Evolutionary conservation across 2,888 invertebrate species (phyloP).

Genomic region (Diplazon laetatorius): DNA sequence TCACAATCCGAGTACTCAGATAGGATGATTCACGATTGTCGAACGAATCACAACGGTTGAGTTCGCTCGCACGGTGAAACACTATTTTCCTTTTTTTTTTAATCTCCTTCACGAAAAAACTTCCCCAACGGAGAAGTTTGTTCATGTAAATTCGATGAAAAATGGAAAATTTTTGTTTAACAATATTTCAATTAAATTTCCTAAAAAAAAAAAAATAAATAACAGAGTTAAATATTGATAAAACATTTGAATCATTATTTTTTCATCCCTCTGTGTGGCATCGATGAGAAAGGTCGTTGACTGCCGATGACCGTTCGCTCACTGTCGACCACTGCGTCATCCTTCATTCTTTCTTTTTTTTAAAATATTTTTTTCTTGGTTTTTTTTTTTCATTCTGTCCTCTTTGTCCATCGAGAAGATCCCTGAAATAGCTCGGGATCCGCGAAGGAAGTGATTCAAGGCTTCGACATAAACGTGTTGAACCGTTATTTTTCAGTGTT

Average conservation of each 20-base stretch:
- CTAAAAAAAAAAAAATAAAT: background rate
- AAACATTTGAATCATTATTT: no score
- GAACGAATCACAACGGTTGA: no score
- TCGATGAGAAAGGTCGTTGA: background rate
- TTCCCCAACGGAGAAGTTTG: no score
- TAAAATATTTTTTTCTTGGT: no score
- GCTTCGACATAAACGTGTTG: slow-evolving; percentile 32
- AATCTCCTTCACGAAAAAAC: no score
- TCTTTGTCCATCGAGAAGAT: background rate
- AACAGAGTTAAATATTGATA: background rate
- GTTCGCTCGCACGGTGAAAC: no score
- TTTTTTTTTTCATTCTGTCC: slow-evolving; percentile 6
- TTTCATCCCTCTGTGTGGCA: background rate
- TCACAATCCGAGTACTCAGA: no score
- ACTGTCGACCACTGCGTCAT: background rate
- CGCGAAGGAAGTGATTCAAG: background rate
- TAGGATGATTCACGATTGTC: background rate
- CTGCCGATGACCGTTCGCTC: background rate
- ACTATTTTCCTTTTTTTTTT: no score
- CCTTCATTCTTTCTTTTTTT: background rate
- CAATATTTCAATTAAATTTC: no score
- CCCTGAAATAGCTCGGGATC: slow-evolving; percentile 6
- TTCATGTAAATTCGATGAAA: no score
- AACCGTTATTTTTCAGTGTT: slow-evolving; percentile 69
- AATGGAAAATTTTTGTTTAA: no score